A percentile compares a stretch with the other conserved stretches of the same genome.
phyloP scores from a whole-genome alignment of 2,888 invertebrate genomes.

The Flabesymbios commensalis region DNA sequence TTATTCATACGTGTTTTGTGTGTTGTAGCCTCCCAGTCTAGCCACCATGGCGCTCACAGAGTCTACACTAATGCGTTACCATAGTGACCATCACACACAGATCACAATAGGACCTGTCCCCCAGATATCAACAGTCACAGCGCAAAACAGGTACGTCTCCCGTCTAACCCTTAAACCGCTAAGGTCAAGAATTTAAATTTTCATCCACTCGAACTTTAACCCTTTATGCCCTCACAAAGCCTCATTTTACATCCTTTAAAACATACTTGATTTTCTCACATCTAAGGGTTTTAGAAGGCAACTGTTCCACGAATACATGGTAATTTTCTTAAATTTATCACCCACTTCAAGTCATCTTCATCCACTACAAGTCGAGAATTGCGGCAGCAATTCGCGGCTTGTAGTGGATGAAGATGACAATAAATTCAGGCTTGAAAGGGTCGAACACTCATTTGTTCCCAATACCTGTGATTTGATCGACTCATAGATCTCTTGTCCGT shows the following conservation, averaged over 20 bases:
- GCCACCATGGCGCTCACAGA: constrained; percentile 81
- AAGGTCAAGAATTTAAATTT: background rate
- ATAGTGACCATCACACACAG: constrained; percentile 84
- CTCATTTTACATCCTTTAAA: background rate
- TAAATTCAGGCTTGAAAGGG: too few species aligned
- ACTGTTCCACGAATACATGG: too few species aligned
- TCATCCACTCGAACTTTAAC: background rate
- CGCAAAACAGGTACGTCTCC: constrained; percentile 75
- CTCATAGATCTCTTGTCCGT: too few species aligned
- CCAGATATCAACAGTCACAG: constrained; percentile 86
- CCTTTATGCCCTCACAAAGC: background rate
- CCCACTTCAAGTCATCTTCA: too few species aligned
- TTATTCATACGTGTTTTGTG: background rate
- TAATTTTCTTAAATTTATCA: too few species aligned
- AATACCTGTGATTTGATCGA: too few species aligned
- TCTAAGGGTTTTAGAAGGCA: too few species aligned
- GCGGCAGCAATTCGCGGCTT: too few species aligned
- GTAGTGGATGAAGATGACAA: too few species aligned
- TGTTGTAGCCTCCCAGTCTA: constrained; percentile 71
- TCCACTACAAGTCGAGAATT: too few species aligned
- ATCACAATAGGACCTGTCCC: constrained; percentile 90
- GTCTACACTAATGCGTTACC: constrained; percentile 82
- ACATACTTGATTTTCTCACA: background rate
- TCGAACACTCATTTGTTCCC: too few species aligned
- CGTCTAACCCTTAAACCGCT: background rate